Evolutionary conservation across 2,888 invertebrate genomes (phyloP), one percentile per base, ranked within the genome.

Genomic region (Drosophila paramelanica): DNA sequence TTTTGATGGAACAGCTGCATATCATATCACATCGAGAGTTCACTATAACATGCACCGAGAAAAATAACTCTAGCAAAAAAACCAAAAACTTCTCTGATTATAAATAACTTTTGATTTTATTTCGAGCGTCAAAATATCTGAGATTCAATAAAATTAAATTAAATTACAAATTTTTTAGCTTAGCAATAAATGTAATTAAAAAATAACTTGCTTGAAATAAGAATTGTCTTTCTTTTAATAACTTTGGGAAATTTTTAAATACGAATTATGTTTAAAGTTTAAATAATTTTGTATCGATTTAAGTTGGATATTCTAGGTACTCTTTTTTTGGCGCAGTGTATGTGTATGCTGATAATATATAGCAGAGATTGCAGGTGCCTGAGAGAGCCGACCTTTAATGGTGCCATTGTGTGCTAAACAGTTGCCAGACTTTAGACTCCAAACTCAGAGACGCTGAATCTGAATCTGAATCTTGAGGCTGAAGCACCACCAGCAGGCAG

Each of bases 341-440:
- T 47, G 36, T 25, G 3, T 49, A 31, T 53, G 39, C 42, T 67
- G 60, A 50, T 58, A 43, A 53, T 39, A 59, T 36, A 17, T 31
- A 31, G 2, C 8, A 31, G 65, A 31, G 66, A 14, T 64, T 65
- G 49, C 45, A 33, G 56, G 46, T 53, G 59, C 42, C 70, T 60
- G 64, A 69, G 68, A 77, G 74, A 67, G 79, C 76, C 80, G 79
- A 75, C 71, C 87, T 87, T 89, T 89, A 89, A 89, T 89, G 78
- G 80, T 71, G 67, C 80, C 86, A 90, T 90, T 90, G 90, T 90
- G 86, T 90, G 90, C 80, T 90, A 91, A 90, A 79, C 81, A 91
- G 88, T 67, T 60, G 61, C 57, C 62, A 73, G 69, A 67, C 73
- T 65, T 58, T 60, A 59, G 67, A 43, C 42, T 41, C 36, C 51